Evolutionary conservation across 2,888 invertebrate genomes (phyloP).

Genomic region (Drosophila ezoana): DNA sequence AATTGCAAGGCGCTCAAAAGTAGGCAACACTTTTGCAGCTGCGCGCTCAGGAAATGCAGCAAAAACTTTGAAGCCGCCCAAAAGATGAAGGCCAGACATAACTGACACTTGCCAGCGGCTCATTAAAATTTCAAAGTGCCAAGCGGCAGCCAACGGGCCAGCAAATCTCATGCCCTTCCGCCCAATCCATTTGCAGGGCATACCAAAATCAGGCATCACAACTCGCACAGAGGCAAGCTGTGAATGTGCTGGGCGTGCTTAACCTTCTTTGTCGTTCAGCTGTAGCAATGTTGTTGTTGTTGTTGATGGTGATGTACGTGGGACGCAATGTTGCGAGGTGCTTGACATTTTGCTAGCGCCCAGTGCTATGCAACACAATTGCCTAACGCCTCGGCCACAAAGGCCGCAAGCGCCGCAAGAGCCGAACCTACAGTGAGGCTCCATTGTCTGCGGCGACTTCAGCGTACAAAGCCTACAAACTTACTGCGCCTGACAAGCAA

Average conservation of each 20-base stretch:
- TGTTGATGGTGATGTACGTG: constrained; percentile 34
- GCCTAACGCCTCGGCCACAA: constrained; percentile 22
- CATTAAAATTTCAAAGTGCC: constrained; percentile 66
- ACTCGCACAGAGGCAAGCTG: not conserved
- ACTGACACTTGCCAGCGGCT: constrained; percentile 66
- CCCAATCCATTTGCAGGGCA: constrained; percentile 8
- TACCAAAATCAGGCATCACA: constrained; percentile 5
- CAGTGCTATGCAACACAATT: constrained; percentile 68
- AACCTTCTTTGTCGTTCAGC: constrained; percentile 60
- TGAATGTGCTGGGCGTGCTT: constrained; percentile 41
- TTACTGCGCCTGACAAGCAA: constrained; percentile 69
- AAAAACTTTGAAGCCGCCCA: constrained; percentile 44
- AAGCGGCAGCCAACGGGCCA: constrained; percentile 46
- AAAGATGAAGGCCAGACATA: constrained; percentile 61
- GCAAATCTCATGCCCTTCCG: constrained; percentile 22
- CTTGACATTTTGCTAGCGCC: constrained; percentile 73
- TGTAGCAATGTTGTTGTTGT: constrained; percentile 11
- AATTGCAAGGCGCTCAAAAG: constrained; percentile 20
- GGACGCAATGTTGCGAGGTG: constrained; percentile 58
- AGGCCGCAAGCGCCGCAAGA: constrained; percentile 28
- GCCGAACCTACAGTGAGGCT: constrained; percentile 6
- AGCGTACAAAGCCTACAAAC: constrained; percentile 57
- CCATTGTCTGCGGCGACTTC: constrained; percentile 50
- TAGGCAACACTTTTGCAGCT: constrained; percentile 19
- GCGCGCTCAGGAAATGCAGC: constrained; percentile 51